Conservation (phyloP, 37 sponge, comb jelly and placozoan genomes). For the Eunapius fragilis region DNA sequence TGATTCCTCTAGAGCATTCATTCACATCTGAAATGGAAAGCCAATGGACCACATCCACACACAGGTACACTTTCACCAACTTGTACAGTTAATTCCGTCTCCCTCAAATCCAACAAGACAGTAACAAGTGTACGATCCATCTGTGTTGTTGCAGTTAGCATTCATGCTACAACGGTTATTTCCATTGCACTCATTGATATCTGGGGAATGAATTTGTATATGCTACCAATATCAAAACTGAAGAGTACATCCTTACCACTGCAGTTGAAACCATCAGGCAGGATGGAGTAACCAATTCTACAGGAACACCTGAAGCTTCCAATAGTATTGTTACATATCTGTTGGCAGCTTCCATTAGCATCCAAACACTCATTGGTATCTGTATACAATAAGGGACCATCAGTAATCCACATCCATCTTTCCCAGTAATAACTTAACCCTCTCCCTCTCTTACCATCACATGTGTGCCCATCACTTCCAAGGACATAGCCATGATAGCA, state of each 20-base stretch:
- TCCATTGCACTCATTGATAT: conserved; percentile 18
- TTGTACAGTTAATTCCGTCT: conserved; percentile 33
- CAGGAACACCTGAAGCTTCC: conserved; percentile 47
- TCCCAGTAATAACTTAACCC: background rate
- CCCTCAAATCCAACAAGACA: conserved; percentile 31
- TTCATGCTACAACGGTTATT: background rate
- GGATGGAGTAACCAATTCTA: conserved; percentile 3
- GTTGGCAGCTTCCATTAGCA: conserved; percentile 45
- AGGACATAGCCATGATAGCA: background rate
- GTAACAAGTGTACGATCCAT: background rate
- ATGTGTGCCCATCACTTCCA: conserved; percentile 3
- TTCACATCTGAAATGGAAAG: conserved; percentile 10
- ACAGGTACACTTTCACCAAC: conserved; percentile 9
- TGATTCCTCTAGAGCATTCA: background rate
- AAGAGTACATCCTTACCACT: background rate
- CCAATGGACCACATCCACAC: background rate
- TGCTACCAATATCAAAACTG: background rate
- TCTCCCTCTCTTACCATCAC: background rate
- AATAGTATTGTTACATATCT: conserved; percentile 21
- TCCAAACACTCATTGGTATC: conserved; percentile 42
- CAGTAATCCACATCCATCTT: background rate
- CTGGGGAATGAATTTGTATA: too few relatives aligned
- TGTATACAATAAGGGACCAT: background rate
- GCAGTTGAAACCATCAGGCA: conserved; percentile 1
- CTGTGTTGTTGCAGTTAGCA: conserved; percentile 15